phyloP scores from a whole-genome alignment of 2,797 vertebrate genomes.

The Enteromius mattozi region DNA sequence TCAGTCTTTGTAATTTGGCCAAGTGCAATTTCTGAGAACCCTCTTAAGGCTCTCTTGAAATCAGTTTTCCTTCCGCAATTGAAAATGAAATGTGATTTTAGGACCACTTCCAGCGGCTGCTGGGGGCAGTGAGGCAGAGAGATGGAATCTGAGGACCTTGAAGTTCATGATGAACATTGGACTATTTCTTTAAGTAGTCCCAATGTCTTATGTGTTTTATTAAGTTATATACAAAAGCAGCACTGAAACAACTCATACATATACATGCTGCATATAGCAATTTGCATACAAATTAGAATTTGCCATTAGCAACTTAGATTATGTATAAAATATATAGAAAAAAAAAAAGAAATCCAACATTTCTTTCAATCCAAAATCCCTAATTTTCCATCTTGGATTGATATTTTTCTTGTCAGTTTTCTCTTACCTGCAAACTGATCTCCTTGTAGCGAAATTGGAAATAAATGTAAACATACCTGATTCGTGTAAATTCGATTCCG shows the following conservation, averaged over 20 bases:
- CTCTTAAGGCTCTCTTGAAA: constrained; percentile 24
- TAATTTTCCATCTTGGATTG: background rate
- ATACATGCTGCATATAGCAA: background rate
- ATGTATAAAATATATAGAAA: background rate
- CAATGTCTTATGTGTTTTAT: background rate
- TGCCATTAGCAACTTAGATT: no score
- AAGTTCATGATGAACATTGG: background rate
- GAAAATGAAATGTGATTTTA: constrained; percentile 43
- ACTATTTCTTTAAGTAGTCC: background rate
- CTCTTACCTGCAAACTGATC: background rate
- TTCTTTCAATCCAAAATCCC: background rate
- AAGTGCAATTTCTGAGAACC: constrained; percentile 28
- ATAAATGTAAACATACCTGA: background rate
- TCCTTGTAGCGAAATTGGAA: background rate
- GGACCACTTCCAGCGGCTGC: constrained; percentile 19
- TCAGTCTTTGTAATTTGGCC: constrained; percentile 25
- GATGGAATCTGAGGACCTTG: background rate
- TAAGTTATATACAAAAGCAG: background rate
- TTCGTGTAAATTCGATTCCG: background rate
- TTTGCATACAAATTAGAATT: background rate
- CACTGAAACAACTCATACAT: background rate
- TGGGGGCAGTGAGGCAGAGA: background rate
- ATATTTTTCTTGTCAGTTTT: background rate
- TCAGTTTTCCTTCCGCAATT: background rate
- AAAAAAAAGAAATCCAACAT: background rate